Conservation (phyloP, 2,888 invertebrate species). For the Morpho achilles region DNA sequence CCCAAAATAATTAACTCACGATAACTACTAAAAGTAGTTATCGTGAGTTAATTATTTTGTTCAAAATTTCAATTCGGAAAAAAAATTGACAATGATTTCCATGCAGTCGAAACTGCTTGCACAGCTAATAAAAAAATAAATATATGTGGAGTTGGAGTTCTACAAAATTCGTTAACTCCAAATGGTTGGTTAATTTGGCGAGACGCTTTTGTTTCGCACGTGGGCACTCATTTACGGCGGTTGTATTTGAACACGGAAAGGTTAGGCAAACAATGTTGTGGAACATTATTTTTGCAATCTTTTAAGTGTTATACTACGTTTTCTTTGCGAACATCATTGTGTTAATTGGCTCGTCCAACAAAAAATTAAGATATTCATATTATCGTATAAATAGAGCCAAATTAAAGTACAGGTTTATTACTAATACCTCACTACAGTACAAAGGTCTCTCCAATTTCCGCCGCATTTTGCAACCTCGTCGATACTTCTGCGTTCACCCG, state of each 20-base stretch:
- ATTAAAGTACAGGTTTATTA: too few relatives aligned
- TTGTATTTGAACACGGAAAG: conserved; percentile 27
- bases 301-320: conserved; percentile 15
- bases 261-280: conserved; percentile 22
- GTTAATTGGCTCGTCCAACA: neutral
- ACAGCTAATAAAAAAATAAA: neutral
- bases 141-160: neutral
- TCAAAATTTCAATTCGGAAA: too few relatives aligned
- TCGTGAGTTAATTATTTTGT: too few relatives aligned
- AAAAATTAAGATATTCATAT: too few relatives aligned
- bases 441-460: too few relatives aligned
- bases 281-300: conserved; percentile 20
- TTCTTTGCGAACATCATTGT: conserved; percentile 13
- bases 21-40: too few relatives aligned
- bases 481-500: too few relatives aligned
- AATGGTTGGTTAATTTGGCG: conserved; percentile 25
- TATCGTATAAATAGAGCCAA: too few relatives aligned
- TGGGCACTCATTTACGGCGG: conserved; percentile 21
- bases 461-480: too few relatives aligned
- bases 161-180: conserved; percentile 5
- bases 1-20: too few relatives aligned
- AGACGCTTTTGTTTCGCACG: conserved; percentile 25
- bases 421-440: too few relatives aligned
- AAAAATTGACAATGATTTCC: too few relatives aligned
- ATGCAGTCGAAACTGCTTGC: neutral